Base-by-base conservation (phyloP, 2,113 vertebrate species). In the Plotosus lineatus region DNA sequence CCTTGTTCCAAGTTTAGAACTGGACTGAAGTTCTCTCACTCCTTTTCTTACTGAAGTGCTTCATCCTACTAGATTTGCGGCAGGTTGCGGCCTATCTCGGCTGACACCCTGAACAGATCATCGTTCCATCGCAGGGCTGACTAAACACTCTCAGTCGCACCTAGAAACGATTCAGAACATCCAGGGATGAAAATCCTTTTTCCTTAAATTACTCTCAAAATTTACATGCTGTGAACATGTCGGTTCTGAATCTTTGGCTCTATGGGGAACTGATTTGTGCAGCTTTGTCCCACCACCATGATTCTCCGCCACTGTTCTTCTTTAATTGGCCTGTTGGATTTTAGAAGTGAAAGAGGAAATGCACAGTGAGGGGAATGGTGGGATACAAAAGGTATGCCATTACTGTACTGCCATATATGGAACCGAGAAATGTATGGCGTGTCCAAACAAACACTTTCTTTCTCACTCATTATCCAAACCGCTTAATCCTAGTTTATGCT, bases 211-310 rank as follows among this genome's bases (percentile, higher is more conserved):
- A n/a, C n/a, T n/a, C n/a, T n/a, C n/a, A n/a, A n/a, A n/a, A n/a
- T n/a, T n/a, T n/a, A n/a, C n/a, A n/a, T n/a, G 40, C 40, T 69
- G 1, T 72, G 31, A 48, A 17, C n/a, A 14, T 19, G 15, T 28
- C 40, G 10, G 33, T 38, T 63, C 61, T 28, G 5, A n/a, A n/a
- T n/a, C 26, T 11, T 48, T 15, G 7, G 77, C 69, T 86, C 86
- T 84, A 72, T 60, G 19, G 84, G 86, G 86, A 88, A 56, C 84
- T 82, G 84, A 86, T 86, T 85, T 84, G 82, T 69, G 38, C 61
- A 78, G 87, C 83, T 85, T 85, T 86, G 82, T 86, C 86, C 82
- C 84, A 82, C 48, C 53, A 58, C 77, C 77, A 76, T 79, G 82
- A 73, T 84, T 83, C 78, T 40, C 15, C 82, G 66, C 81, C 82